A percentile compares a stretch with the other conserved stretches of the same genome.
Evolutionary conservation across 2,888 invertebrate genomes (phyloP).

Genomic region (Notocelia uddmanniana): DNA sequence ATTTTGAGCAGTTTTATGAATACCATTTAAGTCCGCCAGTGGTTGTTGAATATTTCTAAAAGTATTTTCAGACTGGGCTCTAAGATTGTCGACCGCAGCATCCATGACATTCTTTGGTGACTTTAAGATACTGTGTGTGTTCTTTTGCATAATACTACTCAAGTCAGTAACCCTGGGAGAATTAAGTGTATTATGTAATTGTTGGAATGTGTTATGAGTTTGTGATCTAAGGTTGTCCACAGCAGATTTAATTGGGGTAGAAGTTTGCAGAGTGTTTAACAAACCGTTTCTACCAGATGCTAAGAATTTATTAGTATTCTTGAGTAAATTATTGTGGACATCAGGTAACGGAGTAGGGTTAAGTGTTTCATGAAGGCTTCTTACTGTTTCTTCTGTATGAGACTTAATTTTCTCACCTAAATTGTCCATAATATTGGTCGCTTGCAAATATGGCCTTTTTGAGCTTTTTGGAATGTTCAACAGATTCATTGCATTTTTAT

Average conservation of each 20-base stretch:
- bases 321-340: constrained; percentile 15
- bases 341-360: constrained; percentile 17
- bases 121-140: constrained; percentile 14
- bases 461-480: constrained; percentile 18
- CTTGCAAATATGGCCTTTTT: constrained; percentile 8
- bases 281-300: constrained; percentile 50
- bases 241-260: constrained; percentile 49
- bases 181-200: constrained; percentile 61
- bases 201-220: constrained; percentile 62
- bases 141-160: constrained; percentile 13
- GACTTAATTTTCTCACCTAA: constrained; percentile 30
- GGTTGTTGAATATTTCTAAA: constrained; percentile 27
- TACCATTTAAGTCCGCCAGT: constrained; percentile 17
- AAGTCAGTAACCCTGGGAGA: constrained; percentile 47
- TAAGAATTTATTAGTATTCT: constrained; percentile 49
- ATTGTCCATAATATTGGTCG: constrained; percentile 13
- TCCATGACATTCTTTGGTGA: constrained; percentile 21
- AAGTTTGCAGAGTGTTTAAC: constrained; percentile 49
- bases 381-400: constrained; percentile 20
- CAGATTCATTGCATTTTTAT: constrained; percentile 50
- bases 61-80: constrained; percentile 30
- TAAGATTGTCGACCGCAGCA: constrained; percentile 28
- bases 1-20: constrained; percentile 23
- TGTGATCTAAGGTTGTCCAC: constrained; percentile 59
- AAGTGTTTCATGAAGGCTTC: constrained; percentile 21